Evolutionary conservation across 2,888 invertebrate genomes (phyloP), one percentile per base, ranked within the genome.

Genomic region (Acanthococcus lagerstroemiae): DNA sequence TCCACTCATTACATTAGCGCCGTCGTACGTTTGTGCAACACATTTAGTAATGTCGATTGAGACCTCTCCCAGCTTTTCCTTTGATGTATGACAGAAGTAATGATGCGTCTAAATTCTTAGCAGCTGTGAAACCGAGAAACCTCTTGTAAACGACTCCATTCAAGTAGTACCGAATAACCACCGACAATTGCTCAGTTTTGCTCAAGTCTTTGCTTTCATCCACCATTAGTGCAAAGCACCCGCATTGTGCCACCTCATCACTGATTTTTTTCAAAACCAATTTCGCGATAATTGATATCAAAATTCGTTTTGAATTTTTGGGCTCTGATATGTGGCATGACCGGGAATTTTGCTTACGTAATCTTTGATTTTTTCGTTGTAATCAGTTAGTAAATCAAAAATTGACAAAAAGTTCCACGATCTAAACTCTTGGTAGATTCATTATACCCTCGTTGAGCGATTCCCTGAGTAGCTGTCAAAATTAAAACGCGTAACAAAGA

Each of bases 391-490:
- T n/a, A 57, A 57, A 19, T 2, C 50, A 67, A 44, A 17, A 60
- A 17, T 61, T 60, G 55, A 9, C 63, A 48, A 65, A 67, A 67
- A 37, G 65, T 67, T 46, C 66, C 61, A n/a, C 26, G 66, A 17
- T 68, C 66, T 17, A 58, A 66, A 3, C 57, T 57, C 37, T 66
- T 48, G 19, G 6, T 48, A n/a, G 19, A 37, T 44, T 67, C 65
- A 26, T 66, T 46, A 55, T 66, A 60, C 19, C 70, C 70, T 30
- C 70, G 67, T 30, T 71, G 67, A 15, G 71, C 68, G 50, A 71
- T 66, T 46, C 68, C 68, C 67, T 71, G 72, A 56, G 63, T 69
- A 24, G 69, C 71, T 50, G 70, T 58, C 61, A 68, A 66, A 61
- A 61, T 68, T 54, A 71, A 67, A 26, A 70, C 65, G 27, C 69